These are phyloP conservation scores for Aotus griseimembra DNA, from an alignment of 2,797 vertebrate species.

Conservation along the genomic window DNA sequence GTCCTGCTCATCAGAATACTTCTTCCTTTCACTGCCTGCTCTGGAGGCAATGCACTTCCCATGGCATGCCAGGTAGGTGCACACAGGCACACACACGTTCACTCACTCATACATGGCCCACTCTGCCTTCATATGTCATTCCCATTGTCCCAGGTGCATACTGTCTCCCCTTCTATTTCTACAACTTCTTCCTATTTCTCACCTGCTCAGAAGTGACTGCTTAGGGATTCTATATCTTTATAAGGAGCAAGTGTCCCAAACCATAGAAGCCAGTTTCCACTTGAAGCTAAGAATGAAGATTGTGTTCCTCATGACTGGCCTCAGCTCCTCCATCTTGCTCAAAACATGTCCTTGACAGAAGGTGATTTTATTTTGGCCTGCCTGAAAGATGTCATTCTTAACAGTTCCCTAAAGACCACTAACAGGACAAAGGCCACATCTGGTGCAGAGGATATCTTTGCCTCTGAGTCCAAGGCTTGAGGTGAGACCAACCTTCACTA, in stretches of 20 bases:
- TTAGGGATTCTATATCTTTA: neutral
- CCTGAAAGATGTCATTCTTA: too few relatives aligned
- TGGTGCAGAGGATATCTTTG: neutral
- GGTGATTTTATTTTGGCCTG: neutral
- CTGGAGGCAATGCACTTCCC: neutral
- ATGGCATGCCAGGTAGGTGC: neutral
- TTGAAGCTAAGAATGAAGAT: neutral
- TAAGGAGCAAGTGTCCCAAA: neutral
- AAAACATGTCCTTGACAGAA: neutral
- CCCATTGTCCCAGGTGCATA: neutral
- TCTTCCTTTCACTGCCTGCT: neutral
- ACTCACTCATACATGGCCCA: neutral
- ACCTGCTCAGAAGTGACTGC: neutral
- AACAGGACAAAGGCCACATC: neutral
- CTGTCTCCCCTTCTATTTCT: neutral
- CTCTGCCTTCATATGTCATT: fast-evolving
- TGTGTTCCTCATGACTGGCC: neutral
- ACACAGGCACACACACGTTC: fast-evolving
- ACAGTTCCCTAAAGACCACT: neutral
- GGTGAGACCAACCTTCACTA: neutral
- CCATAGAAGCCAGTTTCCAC: neutral
- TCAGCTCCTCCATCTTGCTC: neutral
- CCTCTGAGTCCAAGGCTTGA: neutral
- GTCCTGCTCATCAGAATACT: neutral
- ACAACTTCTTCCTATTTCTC: neutral